Base-by-base conservation (phyloP, 2,797 vertebrate genomes). In the Xenentodon cancila region DNA sequence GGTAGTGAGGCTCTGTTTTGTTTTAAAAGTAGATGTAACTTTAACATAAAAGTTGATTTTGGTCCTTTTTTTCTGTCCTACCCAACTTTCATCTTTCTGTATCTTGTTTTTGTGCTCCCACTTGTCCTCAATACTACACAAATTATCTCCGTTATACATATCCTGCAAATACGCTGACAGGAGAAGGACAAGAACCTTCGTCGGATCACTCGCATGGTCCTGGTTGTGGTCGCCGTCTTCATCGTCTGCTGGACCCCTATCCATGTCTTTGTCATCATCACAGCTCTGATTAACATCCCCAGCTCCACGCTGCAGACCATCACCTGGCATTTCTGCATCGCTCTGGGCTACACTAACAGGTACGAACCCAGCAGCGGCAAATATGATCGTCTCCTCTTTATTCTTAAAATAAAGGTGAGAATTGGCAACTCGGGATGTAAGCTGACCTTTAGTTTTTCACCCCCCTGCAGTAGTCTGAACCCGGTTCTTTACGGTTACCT, bases 221-320 rank as follows among this genome's bases (percentile, higher is more conserved):
- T 99, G 65, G 97, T 99, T 37, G 98, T 99, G 21, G 98, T 99
- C 45, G 97, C 97, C 0, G 96, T 99, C 80, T 99, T 99, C 81
- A 98, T 99, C 1, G 78, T 99, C 63, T 99, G 97, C 93, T 99
- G 98, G 98, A 99, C 97, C 4, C 98, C 98, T 21, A 99, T 99
- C 80, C 98, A 99, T 85, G 97, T 99, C 76, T 99, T 96, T 0
- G 97, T 99, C 77, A 99, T 99, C 84, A 91, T 99, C 86, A 96
- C 96, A 82, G 96, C 97, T 30, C 91, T 99, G 87, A 91, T 99
- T 65, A 96, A 92, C 48, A 95, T 99, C 76, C 97, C 96, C 59
- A 94, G 88, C 93, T 98, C 97, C 27, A 95, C 95, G 1, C 93
- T 99, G 73, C 96, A 97, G 88, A 96, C 96, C 0, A 94, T 98